Evolutionary conservation across 2,888 invertebrate species (phyloP), one percentile per base, ranked within the genome.

Genomic region (Lobophora halterata): DNA sequence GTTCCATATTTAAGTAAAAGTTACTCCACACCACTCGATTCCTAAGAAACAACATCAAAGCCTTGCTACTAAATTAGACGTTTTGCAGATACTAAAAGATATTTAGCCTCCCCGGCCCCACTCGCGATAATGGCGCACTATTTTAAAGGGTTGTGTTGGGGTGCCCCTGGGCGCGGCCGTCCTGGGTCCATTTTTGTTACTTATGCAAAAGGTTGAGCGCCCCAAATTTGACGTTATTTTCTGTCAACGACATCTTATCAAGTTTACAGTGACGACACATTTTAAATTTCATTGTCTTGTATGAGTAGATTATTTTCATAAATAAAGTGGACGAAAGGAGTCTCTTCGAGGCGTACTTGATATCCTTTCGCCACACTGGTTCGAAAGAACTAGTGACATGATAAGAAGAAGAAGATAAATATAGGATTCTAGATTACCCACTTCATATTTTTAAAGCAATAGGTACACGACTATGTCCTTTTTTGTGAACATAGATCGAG

Each of bases 41-140:
- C 56, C 52, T 38, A 49, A 52, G 52, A 61, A 65, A 68, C 67
- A 68, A 72, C 73, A 77, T 77, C 77, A 76, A 75, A 79, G 76
- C 73, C 71, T 72, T 58, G 71, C 70, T 70, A 69, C 75, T 76
- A 76, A 78, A 76, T 79, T 78, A 79, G 77, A 78, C 75, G 74
- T 79, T 81, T 80, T 75, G 74, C 80, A 83, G 80, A 80, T 78
- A 81, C 78, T 81, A 80, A 83, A 79, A 78, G 78, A 79, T 79
- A 79, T 79, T 80, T 79, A 74, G 72, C 65, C 58, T 65, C 61
- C 56, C 55, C 59, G 57, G 55, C 57, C 59, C 46, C 36, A 49
- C 53, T 56, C 37, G 48, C 46, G 49, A 50, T 67, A 65, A 68
- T 71, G 65, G 68, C 60, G 52, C 77, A 80, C 79, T 80, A 80